Evolutionary conservation across 2,888 invertebrate genomes (phyloP), one percentile per base, ranked within the genome.

Genomic region (Sarcophaga variegata): DNA sequence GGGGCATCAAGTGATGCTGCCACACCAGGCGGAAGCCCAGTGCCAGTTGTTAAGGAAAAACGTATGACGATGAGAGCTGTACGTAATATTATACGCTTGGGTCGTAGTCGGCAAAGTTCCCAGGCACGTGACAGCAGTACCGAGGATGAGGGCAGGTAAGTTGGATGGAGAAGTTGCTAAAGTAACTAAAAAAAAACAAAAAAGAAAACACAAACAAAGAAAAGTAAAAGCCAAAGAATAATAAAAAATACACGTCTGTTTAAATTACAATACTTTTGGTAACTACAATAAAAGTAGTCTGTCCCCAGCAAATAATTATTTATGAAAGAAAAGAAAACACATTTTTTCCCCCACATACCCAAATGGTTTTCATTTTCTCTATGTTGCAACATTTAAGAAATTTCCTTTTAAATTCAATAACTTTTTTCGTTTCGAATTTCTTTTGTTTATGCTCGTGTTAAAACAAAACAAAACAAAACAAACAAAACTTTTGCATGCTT

Each of bases 71-170:
- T 92, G 88, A 89, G 91, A 72, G 88, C 92, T 4, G 92, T 92
- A 54, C 89, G 91, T 62, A 92, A 91, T 88, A 89, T 92, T 54
- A 91, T 92, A 88, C 91, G 90, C 86, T 87, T 92, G 63, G 92
- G 92, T 1, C 90, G 91, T 59, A 90, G 90, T 81, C 89, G 91
- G 17, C 90, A 91, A 47, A 82, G 89, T 27, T 89, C 91, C 54
- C 92, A 90, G 69, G 90, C 91, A 63, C 90, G 92, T 72, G 92
- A 92, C 66, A 92, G 92, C 88, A 92, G 92, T 79, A 92, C 92
- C 54, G 92, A 92, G 83, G 92, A 92, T 88, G 92, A 92, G 75
- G 91, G 91, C 84, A 90, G 92, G 92, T 92, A 88, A 90, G 90
- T 90, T 17, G 4, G 10, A 8, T n/a, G 5, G 4, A 49, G 5